These are phyloP conservation scores for Heliconius ismenius DNA, from an alignment of 2,888 invertebrate genomes.

Conservation along the genomic window DNA sequence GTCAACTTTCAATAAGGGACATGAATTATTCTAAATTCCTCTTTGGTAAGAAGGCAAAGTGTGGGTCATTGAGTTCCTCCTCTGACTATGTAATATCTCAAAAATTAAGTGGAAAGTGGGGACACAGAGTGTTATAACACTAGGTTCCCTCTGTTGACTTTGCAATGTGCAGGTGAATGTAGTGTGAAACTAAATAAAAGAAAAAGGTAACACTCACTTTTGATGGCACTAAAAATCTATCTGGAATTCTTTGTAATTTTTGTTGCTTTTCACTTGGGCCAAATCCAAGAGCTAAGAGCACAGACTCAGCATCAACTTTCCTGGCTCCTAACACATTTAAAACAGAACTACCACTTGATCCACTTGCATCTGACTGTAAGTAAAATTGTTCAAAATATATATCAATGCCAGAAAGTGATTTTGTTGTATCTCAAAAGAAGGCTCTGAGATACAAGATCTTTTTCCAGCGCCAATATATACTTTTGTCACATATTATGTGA, in stretches of 20 bases:
- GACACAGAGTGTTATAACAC: not conserved
- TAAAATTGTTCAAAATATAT: constrained; percentile 4
- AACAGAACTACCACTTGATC: constrained; percentile 87
- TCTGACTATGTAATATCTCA: no score
- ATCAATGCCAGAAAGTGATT: no score
- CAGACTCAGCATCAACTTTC: constrained; percentile 93
- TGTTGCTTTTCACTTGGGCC: constrained; percentile 87
- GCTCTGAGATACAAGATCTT: no score
- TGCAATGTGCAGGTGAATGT: not conserved
- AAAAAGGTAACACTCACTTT: constrained; percentile 74
- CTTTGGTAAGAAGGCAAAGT: not conserved
- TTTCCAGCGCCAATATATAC: not conserved
- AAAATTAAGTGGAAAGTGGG: not conserved
- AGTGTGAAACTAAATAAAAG: not conserved
- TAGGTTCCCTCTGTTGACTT: not conserved
- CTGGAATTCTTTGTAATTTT: constrained; percentile 90
- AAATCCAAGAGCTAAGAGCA: constrained; percentile 90
- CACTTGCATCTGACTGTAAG: constrained; percentile 74
- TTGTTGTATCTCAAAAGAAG: no score
- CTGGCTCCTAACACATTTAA: constrained; percentile 91
- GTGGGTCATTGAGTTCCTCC: not conserved
- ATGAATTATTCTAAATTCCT: not conserved
- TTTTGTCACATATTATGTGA: constrained; percentile 1
- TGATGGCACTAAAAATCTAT: constrained; percentile 90
- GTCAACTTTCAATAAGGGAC: not conserved